A percentile compares a stretch with the other conserved stretches of the same genome.
phyloP scores from a whole-genome alignment of 2,797 vertebrate genomes.

The Acanthopagrus latus region DNA sequence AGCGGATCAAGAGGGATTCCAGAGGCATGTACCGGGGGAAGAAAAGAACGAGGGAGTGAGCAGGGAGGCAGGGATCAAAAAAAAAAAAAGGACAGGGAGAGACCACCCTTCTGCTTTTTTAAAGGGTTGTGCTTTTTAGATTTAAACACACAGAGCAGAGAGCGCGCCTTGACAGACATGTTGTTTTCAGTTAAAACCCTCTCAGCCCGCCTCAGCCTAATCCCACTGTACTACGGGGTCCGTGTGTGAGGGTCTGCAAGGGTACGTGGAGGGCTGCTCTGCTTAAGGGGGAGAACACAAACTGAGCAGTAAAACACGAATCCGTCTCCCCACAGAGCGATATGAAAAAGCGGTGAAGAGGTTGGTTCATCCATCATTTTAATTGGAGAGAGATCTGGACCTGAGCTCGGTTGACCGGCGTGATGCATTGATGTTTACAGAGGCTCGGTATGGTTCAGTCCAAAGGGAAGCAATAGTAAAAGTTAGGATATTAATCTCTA shows the following conservation, averaged over 20 bases:
- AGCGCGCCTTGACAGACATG: conserved; percentile 72
- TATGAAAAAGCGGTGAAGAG: conserved; percentile 63
- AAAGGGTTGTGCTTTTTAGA: conserved; percentile 73
- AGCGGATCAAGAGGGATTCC: conserved; percentile 84
- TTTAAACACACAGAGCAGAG: conserved; percentile 61
- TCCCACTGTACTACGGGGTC: conserved; percentile 52
- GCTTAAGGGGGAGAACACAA: conserved; percentile 56
- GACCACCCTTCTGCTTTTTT: conserved; percentile 70
- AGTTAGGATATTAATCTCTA: conserved; percentile 64
- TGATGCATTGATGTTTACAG: conserved; percentile 76
- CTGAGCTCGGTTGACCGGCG: conserved; percentile 62
- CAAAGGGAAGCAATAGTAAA: conserved; percentile 55
- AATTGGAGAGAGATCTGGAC: conserved; percentile 77
- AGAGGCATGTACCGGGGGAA: conserved; percentile 81
- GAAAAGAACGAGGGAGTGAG: conserved; percentile 69
- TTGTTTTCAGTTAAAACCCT: conserved; percentile 77
- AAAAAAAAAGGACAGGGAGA: conserved; percentile 23
- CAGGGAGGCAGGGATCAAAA: conserved; percentile 25
- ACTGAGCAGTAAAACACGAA: conserved; percentile 69
- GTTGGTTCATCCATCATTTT: conserved; percentile 81
- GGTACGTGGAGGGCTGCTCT: conserved; percentile 50
- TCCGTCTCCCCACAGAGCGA: conserved; percentile 69
- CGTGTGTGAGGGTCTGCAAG: conserved; percentile 31
- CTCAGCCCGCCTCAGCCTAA: conserved; percentile 58
- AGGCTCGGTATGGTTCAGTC: conserved; percentile 51